These are phyloP conservation scores for Anhinga anhinga DNA, from an alignment of 2,113 vertebrate species.

Conservation along the genomic window DNA sequence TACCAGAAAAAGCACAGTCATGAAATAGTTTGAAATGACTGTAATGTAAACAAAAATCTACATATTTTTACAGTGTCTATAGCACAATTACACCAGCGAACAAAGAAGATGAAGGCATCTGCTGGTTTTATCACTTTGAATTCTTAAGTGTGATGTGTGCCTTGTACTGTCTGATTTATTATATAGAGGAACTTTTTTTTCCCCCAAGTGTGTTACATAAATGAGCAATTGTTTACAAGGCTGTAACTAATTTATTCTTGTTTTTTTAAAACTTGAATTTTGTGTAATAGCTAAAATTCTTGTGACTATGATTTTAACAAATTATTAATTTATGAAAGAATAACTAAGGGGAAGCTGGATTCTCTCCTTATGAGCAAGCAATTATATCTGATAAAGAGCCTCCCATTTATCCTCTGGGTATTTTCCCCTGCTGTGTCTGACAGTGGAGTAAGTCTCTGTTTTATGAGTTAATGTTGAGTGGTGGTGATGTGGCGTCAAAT, in stretches of 20 bases:
- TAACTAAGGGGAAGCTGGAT: constrained; percentile 80
- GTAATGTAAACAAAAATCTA: constrained; percentile 36
- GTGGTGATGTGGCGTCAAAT: constrained; percentile 62
- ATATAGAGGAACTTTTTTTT: constrained; percentile 70
- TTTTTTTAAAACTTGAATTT: constrained; percentile 80
- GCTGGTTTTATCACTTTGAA: constrained; percentile 61
- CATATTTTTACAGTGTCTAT: constrained; percentile 55
- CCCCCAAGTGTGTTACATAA: constrained; percentile 76
- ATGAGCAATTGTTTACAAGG: constrained; percentile 85
- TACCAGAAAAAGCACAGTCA: constrained; percentile 61
- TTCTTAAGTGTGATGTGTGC: constrained; percentile 81
- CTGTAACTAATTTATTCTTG: constrained; percentile 86
- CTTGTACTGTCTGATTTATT: constrained; percentile 92
- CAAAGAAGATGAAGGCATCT: constrained; percentile 28
- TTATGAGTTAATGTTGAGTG: constrained; percentile 52
- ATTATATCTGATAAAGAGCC: constrained; percentile 59
- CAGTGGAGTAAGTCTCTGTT: constrained; percentile 63
- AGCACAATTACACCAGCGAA: constrained; percentile 48
- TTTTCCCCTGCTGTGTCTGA: constrained; percentile 43
- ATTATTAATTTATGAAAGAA: constrained; percentile 82
- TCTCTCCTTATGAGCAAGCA: constrained; percentile 74
- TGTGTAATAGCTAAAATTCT: constrained; percentile 76
- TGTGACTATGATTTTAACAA: constrained; percentile 78
- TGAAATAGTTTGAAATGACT: constrained; percentile 49
- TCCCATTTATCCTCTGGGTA: constrained; percentile 23